A percentile compares a stretch with the other conserved stretches of the same genome.
Evolutionary conservation across 2,888 invertebrate genomes (phyloP).

Genomic region (Lasioglossum zephyrum): DNA sequence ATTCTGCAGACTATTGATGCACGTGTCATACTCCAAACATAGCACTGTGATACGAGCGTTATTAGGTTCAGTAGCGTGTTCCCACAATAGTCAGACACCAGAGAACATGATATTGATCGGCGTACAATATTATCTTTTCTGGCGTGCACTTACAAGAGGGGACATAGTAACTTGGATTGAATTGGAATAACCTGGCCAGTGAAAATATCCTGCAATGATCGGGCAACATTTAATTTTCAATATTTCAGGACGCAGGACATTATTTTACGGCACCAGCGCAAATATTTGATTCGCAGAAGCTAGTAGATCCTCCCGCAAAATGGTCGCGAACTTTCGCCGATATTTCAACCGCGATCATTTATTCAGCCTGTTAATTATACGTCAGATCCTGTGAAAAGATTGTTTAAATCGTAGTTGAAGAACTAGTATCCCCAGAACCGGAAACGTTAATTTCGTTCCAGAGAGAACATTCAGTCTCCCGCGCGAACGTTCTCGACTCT

Average conservation of each 20-base stretch:
- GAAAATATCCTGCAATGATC: neutral
- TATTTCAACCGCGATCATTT: neutral
- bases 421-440: neutral
- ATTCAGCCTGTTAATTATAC: neutral
- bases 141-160: neutral
- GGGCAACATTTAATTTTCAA: neutral
- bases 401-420: neutral
- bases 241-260: neutral
- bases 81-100: neutral
- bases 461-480: neutral
- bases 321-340: neutral
- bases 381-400: neutral
- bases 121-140: neutral
- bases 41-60: neutral
- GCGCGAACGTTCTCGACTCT: neutral
- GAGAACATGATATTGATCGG: neutral
- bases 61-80: neutral
- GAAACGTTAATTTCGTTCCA: neutral
- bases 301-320: neutral
- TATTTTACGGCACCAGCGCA: neutral
- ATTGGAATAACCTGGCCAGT: neutral
- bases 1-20: neutral
- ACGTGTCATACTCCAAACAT: neutral
- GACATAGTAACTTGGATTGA: neutral
- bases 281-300: neutral